A percentile compares a stretch with the other conserved stretches of the same genome.
These are phyloP conservation scores for Acronicta aceris DNA, from an alignment of 2,888 invertebrate genomes.

Conservation along the genomic window DNA sequence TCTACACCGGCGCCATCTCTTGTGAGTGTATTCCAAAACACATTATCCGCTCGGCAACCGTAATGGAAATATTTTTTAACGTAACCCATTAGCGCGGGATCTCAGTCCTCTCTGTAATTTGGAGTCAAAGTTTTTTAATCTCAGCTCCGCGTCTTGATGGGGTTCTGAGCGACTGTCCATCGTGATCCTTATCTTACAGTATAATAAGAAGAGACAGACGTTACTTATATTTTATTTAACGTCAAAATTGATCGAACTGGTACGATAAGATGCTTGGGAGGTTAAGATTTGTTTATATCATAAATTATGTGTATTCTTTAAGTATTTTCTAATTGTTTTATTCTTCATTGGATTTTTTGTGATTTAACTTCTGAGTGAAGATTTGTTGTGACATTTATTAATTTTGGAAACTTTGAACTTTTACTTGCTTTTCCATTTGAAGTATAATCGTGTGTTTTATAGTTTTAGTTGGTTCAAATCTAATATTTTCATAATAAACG, in stretches of 20 bases:
- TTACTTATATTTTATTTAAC: slow-evolving; percentile 88
- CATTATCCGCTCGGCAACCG: slow-evolving; percentile 74
- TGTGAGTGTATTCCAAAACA: slow-evolving; percentile 63
- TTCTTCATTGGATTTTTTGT: slow-evolving; percentile 20
- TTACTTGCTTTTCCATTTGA: slow-evolving; percentile 8
- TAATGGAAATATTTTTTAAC: slow-evolving; percentile 87
- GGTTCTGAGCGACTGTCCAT: slow-evolving; percentile 86
- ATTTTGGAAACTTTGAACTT: neutral
- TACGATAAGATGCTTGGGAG: slow-evolving; percentile 77
- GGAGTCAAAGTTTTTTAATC: slow-evolving; percentile 82
- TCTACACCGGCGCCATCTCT: slow-evolving; percentile 67
- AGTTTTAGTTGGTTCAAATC: slow-evolving; percentile 67
- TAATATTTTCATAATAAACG: slow-evolving; percentile 77
- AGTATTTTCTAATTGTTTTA: slow-evolving; percentile 57
- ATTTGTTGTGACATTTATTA: slow-evolving; percentile 27
- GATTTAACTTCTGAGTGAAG: slow-evolving; percentile 32
- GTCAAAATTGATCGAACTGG: slow-evolving; percentile 85
- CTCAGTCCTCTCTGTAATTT: slow-evolving; percentile 85
- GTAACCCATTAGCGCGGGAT: slow-evolving; percentile 83
- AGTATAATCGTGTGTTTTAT: slow-evolving; percentile 68
- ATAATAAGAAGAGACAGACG: slow-evolving; percentile 88
- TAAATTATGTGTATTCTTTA: slow-evolving; percentile 78
- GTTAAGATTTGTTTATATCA: slow-evolving; percentile 84
- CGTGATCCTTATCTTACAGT: slow-evolving; percentile 84
- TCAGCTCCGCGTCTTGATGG: slow-evolving; percentile 81